Evolutionary conservation across 2,797 vertebrate species (phyloP).

Genomic region (Pipistrellus pipistrellus): DNA sequence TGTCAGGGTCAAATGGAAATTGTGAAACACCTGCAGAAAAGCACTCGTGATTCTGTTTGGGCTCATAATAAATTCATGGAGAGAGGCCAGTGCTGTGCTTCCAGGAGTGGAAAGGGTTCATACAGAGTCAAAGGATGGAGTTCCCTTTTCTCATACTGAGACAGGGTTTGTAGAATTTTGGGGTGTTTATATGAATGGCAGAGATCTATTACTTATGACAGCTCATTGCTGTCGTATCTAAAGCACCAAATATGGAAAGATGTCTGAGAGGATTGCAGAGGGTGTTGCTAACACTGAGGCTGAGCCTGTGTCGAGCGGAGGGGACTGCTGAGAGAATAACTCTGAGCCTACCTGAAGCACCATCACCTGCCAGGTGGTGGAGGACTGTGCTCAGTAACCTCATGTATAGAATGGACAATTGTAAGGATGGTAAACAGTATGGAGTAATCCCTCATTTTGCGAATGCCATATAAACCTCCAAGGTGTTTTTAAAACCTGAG

Average conservation of each 20-base stretch:
- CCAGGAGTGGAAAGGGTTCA: neutral
- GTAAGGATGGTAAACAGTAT: neutral
- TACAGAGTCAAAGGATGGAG: neutral
- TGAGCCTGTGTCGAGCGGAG: neutral
- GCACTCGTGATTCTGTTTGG: neutral
- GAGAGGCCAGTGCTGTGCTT: neutral
- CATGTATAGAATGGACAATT: neutral
- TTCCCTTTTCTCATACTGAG: neutral
- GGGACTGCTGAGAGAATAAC: neutral
- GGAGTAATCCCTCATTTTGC: neutral
- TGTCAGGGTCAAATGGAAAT: constrained; percentile 2
- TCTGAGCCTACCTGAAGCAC: neutral
- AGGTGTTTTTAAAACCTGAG: constrained; percentile 5
- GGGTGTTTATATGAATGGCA: neutral
- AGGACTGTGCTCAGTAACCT: neutral
- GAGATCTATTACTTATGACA: neutral
- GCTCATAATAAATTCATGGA: neutral
- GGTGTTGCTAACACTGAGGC: neutral
- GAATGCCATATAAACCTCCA: neutral
- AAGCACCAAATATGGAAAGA: neutral
- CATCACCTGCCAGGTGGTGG: neutral
- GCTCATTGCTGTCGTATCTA: too few species aligned
- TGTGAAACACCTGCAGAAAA: neutral
- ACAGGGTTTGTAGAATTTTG: neutral
- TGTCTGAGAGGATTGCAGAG: neutral